These are phyloP conservation scores for Buphagus erythrorhynchus DNA, from an alignment of 2,797 vertebrate genomes.

Conservation along the genomic window DNA sequence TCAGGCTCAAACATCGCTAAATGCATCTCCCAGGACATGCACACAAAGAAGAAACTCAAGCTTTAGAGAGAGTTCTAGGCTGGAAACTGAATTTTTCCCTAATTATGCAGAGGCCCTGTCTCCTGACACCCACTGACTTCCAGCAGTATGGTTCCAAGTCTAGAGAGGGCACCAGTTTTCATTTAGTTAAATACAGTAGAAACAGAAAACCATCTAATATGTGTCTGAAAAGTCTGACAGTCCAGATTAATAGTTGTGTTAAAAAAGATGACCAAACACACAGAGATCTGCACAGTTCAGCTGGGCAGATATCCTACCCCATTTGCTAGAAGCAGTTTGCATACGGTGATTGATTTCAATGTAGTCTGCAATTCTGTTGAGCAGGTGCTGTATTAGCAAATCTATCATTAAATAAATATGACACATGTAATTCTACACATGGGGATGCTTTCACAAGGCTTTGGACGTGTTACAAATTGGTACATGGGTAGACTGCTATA, in stretches of 20 bases:
- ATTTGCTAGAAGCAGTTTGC: background rate
- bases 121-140: background rate
- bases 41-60: background rate
- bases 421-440: slow-evolving; percentile 20
- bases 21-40: background rate
- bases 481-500: background rate
- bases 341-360: background rate
- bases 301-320: background rate
- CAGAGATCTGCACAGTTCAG: background rate
- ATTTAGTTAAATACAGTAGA: background rate
- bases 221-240: background rate
- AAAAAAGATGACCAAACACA: background rate
- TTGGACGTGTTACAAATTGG: slow-evolving; percentile 31
- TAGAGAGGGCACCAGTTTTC: background rate
- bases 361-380: background rate
- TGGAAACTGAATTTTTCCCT: background rate
- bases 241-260: background rate
- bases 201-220: background rate
- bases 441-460: background rate
- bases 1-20: background rate
- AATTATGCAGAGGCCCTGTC: rapidly evolving
- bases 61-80: background rate
- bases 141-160: background rate
- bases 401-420: slow-evolving; percentile 64
- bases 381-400: slow-evolving; percentile 21